phyloP scores from a whole-genome alignment of 2,888 invertebrate species.

The Brachyptera risi region DNA sequence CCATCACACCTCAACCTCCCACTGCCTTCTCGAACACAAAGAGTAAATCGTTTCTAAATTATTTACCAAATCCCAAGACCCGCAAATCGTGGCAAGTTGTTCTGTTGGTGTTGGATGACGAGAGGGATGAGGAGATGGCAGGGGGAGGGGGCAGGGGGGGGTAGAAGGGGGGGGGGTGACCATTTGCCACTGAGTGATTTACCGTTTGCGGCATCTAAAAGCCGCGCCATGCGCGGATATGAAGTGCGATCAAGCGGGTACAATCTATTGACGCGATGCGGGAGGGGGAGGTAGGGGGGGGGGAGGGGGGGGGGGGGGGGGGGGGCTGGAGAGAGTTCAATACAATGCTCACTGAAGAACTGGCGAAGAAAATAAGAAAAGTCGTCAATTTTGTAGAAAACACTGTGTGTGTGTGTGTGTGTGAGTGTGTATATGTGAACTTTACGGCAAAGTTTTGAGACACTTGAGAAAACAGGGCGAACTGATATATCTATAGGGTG shows the following conservation, averaged over 20 bases:
- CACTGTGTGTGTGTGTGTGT: no score
- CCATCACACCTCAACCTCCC: slow-evolving; percentile 9
- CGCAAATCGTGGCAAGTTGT: no score
- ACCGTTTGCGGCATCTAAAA: slow-evolving; percentile 14
- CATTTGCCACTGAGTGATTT: slow-evolving; percentile 6
- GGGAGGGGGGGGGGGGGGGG: not conserved
- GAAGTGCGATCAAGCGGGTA: slow-evolving; percentile 11
- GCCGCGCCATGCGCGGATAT: not conserved
- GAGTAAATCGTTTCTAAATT: slow-evolving; percentile 14
- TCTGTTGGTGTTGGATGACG: not conserved
- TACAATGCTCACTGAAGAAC: not conserved
- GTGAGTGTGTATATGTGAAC: no score
- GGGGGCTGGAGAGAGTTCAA: not conserved
- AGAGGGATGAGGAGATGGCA: no score
- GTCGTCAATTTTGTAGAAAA: slow-evolving; percentile 7
- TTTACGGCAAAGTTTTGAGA: slow-evolving; percentile 15
- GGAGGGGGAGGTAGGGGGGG: not conserved
- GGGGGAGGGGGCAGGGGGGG: not conserved
- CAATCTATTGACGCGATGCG: not conserved
- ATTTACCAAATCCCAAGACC: slow-evolving; percentile 9
- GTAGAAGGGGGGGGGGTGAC: not conserved
- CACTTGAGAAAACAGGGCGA: slow-evolving; percentile 9
- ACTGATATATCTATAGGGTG: no score
- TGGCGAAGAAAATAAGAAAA: slow-evolving; percentile 14
- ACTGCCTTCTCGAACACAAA: no score